Evolutionary conservation across 1,140 invertebrate genomes (phyloP).

Genomic region (Cecropterus lyciades): DNA sequence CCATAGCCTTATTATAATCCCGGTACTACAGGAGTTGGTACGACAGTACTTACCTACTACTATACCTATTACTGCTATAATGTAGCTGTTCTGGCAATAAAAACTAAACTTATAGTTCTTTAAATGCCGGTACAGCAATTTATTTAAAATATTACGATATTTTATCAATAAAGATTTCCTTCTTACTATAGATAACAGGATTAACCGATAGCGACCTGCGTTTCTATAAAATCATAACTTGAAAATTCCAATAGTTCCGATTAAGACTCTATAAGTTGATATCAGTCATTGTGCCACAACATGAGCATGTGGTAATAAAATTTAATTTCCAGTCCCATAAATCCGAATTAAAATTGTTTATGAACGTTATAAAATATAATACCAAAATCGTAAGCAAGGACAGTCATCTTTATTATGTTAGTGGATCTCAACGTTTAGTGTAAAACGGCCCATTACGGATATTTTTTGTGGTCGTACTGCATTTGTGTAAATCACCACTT

Average conservation of each 20-base stretch:
- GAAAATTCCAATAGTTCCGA: slow-evolving; percentile 4
- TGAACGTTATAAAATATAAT: neutral
- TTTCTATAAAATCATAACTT: neutral
- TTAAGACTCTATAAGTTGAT: neutral
- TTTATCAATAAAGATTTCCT: neutral
- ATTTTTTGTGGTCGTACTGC: slow-evolving; percentile 50
- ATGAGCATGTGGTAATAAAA: slow-evolving; percentile 8
- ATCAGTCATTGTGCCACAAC: neutral
- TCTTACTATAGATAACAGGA: neutral
- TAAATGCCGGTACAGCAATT: too few species aligned
- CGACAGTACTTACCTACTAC: too few species aligned
- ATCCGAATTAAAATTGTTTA: slow-evolving; percentile 6
- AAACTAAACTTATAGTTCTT: too few species aligned
- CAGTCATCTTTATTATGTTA: slow-evolving; percentile 3
- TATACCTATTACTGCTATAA: too few species aligned
- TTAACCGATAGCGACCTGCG: neutral
- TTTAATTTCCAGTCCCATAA: slow-evolving; percentile 12
- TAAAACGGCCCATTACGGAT: slow-evolving; percentile 56
- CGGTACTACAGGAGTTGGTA: too few species aligned
- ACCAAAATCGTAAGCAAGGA: slow-evolving; percentile 9
- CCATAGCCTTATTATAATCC: too few species aligned
- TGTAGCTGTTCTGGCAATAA: too few species aligned
- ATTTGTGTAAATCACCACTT: slow-evolving; percentile 64
- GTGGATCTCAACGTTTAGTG: slow-evolving; percentile 40
- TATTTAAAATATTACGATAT: too few species aligned